Evolutionary conservation across 2,113 vertebrate species (phyloP).

Genomic region (Anseranas semipalmata): DNA sequence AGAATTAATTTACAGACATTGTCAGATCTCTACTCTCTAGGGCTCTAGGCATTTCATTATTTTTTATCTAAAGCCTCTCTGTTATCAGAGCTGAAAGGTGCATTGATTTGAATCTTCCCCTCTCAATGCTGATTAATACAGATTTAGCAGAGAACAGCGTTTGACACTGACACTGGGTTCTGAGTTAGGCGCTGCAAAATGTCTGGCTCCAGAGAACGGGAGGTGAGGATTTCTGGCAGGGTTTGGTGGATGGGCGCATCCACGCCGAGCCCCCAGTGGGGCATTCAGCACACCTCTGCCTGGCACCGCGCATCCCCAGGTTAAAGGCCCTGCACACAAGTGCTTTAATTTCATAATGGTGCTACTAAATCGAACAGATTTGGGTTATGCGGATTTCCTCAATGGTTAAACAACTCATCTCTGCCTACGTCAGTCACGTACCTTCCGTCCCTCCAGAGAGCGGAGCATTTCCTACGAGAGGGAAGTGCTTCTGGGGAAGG

Average conservation of each 20-base stretch:
- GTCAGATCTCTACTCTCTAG: not conserved
- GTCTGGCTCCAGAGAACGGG: not conserved
- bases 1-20: not conserved
- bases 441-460: not conserved
- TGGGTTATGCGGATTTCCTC: not conserved
- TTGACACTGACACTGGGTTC: not conserved
- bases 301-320: not conserved
- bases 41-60: slow-evolving; percentile 9
- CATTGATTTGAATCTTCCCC: slow-evolving; percentile 25
- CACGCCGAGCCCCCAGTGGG: fast-evolving
- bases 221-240: not conserved
- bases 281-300: not conserved
- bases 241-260: fast-evolving
- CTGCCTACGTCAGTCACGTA: no score
- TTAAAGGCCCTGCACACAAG: not conserved
- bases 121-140: not conserved
- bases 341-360: not conserved
- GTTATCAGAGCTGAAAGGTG: slow-evolving; percentile 30
- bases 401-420: not conserved
- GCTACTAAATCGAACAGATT: fast-evolving
- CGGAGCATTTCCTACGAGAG: not conserved
- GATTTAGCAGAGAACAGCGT: not conserved
- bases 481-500: not conserved
- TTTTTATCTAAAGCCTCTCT: slow-evolving; percentile 37
- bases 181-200: not conserved